A percentile compares a stretch with the other conserved stretches of the same genome.
These are phyloP conservation scores for Apamea anceps DNA, from an alignment of 2,888 invertebrate species.

Conservation along the genomic window DNA sequence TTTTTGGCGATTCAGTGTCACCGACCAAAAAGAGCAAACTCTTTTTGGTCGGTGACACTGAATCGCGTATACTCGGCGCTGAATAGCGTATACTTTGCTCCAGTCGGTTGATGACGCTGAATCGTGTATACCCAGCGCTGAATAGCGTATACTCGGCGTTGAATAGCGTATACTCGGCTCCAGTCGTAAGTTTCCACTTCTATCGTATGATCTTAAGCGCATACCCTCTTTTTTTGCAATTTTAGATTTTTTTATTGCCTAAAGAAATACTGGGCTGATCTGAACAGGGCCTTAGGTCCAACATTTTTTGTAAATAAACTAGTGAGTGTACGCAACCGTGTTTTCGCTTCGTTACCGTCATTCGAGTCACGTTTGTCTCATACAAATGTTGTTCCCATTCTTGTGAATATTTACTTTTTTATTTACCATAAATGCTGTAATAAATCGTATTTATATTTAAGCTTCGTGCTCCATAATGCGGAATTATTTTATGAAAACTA, in stretches of 20 bases:
- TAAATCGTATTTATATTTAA: conserved; percentile 63
- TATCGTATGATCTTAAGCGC: too few relatives aligned
- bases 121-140: too few relatives aligned
- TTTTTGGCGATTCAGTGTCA: too few relatives aligned
- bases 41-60: too few relatives aligned
- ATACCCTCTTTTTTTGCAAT: not conserved
- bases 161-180: too few relatives aligned
- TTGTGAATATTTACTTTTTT: conserved; percentile 65
- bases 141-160: too few relatives aligned
- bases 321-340: conserved; percentile 60
- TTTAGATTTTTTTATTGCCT: not conserved
- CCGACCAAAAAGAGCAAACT: too few relatives aligned
- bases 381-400: conserved; percentile 66
- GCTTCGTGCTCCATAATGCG: conserved; percentile 15
- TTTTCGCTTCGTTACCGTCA: conserved; percentile 66
- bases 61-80: too few relatives aligned
- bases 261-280: not conserved
- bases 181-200: too few relatives aligned
- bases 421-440: conserved; percentile 61
- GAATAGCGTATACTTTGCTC: too few relatives aligned
- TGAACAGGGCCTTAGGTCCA: conserved; percentile 36
- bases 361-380: conserved; percentile 71
- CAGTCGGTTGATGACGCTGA: too few relatives aligned
- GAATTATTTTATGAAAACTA: conserved; percentile 19
- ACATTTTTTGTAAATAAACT: conserved; percentile 63